Evolutionary conservation across 2,113 vertebrate genomes (phyloP), one percentile per base, ranked within the genome.

Genomic region (Mastomys coucha): DNA sequence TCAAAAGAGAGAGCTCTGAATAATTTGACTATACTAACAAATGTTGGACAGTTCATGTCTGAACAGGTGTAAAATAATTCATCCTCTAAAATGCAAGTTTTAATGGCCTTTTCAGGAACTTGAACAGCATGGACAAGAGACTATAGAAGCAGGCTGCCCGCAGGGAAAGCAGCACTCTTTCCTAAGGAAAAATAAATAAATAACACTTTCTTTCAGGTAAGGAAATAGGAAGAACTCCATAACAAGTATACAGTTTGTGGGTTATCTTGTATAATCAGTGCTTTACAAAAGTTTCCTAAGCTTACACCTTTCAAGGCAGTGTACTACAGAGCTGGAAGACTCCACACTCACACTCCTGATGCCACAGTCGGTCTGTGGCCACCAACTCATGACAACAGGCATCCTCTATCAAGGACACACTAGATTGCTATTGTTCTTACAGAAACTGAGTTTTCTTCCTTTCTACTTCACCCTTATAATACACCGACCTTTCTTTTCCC

Each of bases 131-230:
- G 60, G 7, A 69, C 22, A 94, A 8, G 13, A 89, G 36, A 67
- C 70, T 69, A 28, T 16, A 60, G n/a, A 53, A 96, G 58, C 39
- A 53, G 58, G 76, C 72, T 91, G 91, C 89, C 88, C 90, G 42
- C 51, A 88, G 70, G 73, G 42, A 80, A 95, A 91, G 45, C 88
- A 67, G 91, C 84, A 58, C n/a, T 42, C 53, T 94, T 95, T 96
- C 75, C 93, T 77, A 96, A 94, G 87, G 76, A 73, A 87, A 97
- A 86, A 93, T 95, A 92, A 94, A 95, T 97, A 91, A 80, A 94
- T 97, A 91, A 76, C 70, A 19, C 58, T 91, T 87, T 90, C 88
- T 92, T 84, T 95, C 84, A 93, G 63, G 77, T 87, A 90, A 88
- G 72, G 81, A 95, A 92, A 96, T 6, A 85, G 88, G 31, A 88